Evolutionary conservation across 2,113 vertebrate species (phyloP).

Genomic region (Leptobrachium ailaonicum): DNA sequence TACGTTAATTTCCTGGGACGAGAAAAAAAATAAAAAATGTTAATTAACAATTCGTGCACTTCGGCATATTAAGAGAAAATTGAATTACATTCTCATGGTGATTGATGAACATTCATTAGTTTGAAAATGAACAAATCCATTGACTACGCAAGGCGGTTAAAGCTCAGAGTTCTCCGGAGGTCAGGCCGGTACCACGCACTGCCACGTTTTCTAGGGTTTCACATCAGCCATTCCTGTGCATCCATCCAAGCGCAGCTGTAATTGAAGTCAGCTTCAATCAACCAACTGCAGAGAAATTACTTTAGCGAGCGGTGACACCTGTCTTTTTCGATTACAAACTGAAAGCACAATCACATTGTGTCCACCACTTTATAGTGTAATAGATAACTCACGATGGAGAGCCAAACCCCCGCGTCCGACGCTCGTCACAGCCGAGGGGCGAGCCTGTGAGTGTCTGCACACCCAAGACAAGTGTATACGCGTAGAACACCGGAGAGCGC

Average conservation of each 20-base stretch:
- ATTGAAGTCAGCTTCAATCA: slow-evolving; percentile 51
- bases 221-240: slow-evolving; percentile 41
- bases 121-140: slow-evolving; percentile 32
- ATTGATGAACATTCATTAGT: slow-evolving; percentile 31
- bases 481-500: background rate
- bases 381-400: slow-evolving; percentile 34
- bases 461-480: too few species aligned
- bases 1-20: slow-evolving; percentile 64
- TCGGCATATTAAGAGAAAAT: slow-evolving; percentile 21
- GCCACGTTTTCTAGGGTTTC: slow-evolving; percentile 36
- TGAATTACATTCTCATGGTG: slow-evolving; percentile 1
- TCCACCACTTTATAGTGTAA: slow-evolving; percentile 39
- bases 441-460: background rate
- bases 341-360: slow-evolving; percentile 43
- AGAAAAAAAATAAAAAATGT: slow-evolving; percentile 49
- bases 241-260: slow-evolving; percentile 46
- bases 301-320: slow-evolving; percentile 43
- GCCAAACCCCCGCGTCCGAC: slow-evolving; percentile 5
- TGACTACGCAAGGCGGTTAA: slow-evolving; percentile 17
- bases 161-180: slow-evolving; percentile 25
- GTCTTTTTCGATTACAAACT: slow-evolving; percentile 52
- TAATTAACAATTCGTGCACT: slow-evolving; percentile 57
- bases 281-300: slow-evolving; percentile 49
- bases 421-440: background rate
- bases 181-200: slow-evolving; percentile 27